Conservation (phyloP, 2,797 vertebrate genomes). For the Sebastiscus tertius region DNA sequence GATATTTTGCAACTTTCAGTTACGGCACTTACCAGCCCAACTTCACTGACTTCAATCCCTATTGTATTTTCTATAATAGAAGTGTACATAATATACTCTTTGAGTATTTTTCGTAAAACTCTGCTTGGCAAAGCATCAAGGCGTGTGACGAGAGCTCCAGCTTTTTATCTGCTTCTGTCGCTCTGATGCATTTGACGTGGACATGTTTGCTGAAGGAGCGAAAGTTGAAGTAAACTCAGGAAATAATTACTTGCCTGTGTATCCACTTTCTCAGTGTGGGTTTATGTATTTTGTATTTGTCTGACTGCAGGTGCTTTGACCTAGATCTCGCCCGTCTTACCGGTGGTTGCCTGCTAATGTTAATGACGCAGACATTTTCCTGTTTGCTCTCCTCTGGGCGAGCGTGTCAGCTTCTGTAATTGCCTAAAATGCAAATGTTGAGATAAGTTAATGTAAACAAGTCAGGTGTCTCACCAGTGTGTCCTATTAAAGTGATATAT, state of each 20-base stretch:
- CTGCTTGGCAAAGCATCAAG: neutral
- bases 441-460: neutral
- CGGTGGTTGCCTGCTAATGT: neutral
- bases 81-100: neutral
- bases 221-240: constrained; percentile 1
- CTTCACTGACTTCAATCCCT: neutral
- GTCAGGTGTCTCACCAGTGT: neutral
- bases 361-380: neutral
- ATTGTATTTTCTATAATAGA: neutral
- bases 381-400: neutral
- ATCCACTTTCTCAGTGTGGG: neutral
- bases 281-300: constrained; percentile 6
- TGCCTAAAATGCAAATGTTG: constrained; percentile 9
- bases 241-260: constrained; percentile 7
- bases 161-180: constrained; percentile 13
- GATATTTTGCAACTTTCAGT: neutral
- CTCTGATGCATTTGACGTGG: constrained; percentile 18
- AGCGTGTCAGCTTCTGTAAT: neutral
- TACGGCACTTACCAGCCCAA: neutral
- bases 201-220: constrained; percentile 23
- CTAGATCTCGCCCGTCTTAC: neutral
- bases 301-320: constrained; percentile 5
- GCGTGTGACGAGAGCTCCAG: neutral
- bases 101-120: neutral
- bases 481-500: neutral